Evolutionary conservation across 1,140 invertebrate species (phyloP).

Genomic region (Meteorus sp.): DNA sequence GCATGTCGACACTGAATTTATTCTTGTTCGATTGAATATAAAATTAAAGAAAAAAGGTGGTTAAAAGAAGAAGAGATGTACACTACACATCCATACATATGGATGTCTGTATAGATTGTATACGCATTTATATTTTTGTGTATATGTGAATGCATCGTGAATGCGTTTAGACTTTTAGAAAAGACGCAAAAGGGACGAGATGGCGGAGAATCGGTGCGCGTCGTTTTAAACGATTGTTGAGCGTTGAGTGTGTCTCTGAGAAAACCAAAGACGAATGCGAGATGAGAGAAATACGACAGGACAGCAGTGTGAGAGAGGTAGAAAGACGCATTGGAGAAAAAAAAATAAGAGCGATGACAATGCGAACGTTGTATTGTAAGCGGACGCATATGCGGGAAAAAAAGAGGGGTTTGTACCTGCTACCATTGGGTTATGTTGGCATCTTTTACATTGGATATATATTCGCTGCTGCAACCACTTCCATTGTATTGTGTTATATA

Average conservation of each 20-base stretch:
- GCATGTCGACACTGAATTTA: constrained; percentile 1
- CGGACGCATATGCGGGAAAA: not conserved
- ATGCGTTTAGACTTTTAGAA: too few species aligned
- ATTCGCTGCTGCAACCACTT: constrained; percentile 17
- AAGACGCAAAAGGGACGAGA: too few species aligned
- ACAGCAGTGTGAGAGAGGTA: not conserved
- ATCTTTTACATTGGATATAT: not conserved
- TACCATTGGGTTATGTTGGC: constrained; percentile 10
- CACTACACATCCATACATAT: constrained; percentile 5
- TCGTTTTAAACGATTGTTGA: not conserved
- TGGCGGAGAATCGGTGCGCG: constrained; percentile 5
- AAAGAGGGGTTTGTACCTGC: constrained; percentile 20
- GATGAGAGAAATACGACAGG: constrained; percentile 6
- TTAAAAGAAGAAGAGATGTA: not conserved
- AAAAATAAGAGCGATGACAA: constrained; percentile 18
- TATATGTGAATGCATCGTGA: constrained; percentile 14
- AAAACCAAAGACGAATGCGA: constrained; percentile 4
- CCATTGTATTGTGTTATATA: constrained; percentile 21
- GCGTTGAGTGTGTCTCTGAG: not conserved
- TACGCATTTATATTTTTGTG: too few species aligned
- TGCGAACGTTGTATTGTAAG: constrained; percentile 15
- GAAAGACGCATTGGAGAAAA: too few species aligned
- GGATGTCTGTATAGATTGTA: constrained; percentile 7
- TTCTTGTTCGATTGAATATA: constrained; percentile 7
- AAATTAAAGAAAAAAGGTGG: not conserved